Evolutionary conservation across 2,888 invertebrate species (phyloP).

Genomic region (Sesia apiformis): DNA sequence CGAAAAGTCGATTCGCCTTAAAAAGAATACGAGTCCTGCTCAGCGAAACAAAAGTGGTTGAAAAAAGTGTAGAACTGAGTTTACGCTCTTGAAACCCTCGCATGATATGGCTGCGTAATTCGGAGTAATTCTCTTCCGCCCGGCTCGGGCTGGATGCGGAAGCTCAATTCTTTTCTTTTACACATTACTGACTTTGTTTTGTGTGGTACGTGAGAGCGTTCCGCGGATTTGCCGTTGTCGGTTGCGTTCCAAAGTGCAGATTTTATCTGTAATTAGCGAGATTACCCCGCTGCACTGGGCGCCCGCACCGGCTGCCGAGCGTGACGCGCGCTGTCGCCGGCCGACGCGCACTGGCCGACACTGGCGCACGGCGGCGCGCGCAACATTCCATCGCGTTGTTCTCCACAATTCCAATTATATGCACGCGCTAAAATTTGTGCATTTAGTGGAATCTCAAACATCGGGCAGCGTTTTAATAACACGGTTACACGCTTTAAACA

Average conservation of each 20-base stretch:
- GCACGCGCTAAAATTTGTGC: constrained; percentile 22
- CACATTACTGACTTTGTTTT: constrained; percentile 27
- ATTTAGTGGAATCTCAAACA: constrained; percentile 16
- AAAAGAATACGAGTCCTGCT: constrained; percentile 27
- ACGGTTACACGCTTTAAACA: not conserved
- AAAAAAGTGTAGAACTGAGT: constrained; percentile 16
- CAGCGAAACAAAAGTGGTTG: constrained; percentile 19
- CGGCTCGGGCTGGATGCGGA: constrained; percentile 22
- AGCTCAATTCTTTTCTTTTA: constrained; percentile 30
- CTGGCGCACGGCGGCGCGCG: constrained; percentile 9
- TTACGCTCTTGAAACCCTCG: constrained; percentile 19
- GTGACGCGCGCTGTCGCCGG: constrained; percentile 24
- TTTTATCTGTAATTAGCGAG: constrained; percentile 55
- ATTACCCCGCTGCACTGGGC: constrained; percentile 21
- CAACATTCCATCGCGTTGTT: constrained; percentile 28
- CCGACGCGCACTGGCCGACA: constrained; percentile 1
- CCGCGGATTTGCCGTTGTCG: constrained; percentile 33
- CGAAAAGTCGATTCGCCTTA: constrained; percentile 31
- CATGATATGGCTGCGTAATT: constrained; percentile 15
- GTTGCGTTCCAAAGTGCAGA: constrained; percentile 39
- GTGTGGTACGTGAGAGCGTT: constrained; percentile 39
- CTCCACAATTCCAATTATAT: constrained; percentile 20
- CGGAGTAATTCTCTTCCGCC: constrained; percentile 23
- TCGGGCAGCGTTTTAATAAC: not conserved
- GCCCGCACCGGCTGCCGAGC: constrained; percentile 19